phyloP scores from a whole-genome alignment of 35 echinoderm and acorn worm genomes.

The Diadema setosum region DNA sequence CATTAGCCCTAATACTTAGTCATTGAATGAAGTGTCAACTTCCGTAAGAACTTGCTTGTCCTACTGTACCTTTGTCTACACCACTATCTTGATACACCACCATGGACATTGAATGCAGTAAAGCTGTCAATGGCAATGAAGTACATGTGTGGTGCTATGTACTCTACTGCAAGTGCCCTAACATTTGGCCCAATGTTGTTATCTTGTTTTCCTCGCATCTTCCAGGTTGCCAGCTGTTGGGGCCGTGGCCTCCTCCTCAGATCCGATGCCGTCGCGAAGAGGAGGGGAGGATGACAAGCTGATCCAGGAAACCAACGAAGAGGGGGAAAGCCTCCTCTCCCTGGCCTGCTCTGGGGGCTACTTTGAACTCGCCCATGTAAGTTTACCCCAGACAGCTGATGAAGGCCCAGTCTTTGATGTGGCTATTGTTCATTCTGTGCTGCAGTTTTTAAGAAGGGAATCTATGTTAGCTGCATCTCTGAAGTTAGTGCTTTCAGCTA shows the following conservation, averaged over 20 bases:
- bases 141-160: neutral
- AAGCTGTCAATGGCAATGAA: too few species aligned
- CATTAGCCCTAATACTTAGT: too few species aligned
- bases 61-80: too few species aligned
- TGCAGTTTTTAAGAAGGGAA: too few species aligned
- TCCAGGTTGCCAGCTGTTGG: conserved; percentile 38
- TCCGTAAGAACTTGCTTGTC: too few species aligned
- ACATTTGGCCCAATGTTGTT: neutral
- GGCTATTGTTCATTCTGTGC: too few species aligned
- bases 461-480: too few species aligned
- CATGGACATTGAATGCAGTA: too few species aligned
- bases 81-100: too few species aligned
- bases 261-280: conserved; percentile 46
- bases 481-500: too few species aligned
- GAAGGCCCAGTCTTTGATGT: too few species aligned
- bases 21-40: too few species aligned
- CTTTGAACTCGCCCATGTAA: conserved; percentile 87
- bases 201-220: conserved; percentile 27
- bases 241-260: conserved; percentile 7
- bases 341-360: conserved; percentile 97
- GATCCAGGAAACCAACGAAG: conserved; percentile 80
- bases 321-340: conserved; percentile 83
- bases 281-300: conserved; percentile 58
- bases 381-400: neutral
- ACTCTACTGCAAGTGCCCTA: neutral